phyloP scores from a whole-genome alignment of 2,113 vertebrate species.

The Microcebus tavaratra region DNA sequence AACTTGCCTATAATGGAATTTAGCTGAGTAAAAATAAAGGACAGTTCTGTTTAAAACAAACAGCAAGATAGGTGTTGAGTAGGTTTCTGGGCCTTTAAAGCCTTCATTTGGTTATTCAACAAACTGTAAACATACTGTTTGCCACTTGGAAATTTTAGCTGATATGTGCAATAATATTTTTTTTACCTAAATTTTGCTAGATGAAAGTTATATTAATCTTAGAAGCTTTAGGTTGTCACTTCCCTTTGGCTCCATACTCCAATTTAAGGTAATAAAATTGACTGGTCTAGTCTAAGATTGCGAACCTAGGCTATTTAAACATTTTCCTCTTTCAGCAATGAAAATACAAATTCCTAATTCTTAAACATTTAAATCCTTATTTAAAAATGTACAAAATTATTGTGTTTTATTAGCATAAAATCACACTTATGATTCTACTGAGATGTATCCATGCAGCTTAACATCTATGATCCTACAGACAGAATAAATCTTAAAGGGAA shows the following conservation, averaged over 20 bases:
- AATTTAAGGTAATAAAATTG: slow-evolving; percentile 3
- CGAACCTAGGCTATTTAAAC: slow-evolving; percentile 20
- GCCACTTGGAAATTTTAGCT: slow-evolving; percentile 11
- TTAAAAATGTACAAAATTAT: slow-evolving; percentile 87
- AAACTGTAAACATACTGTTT: neutral
- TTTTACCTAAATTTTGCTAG: neutral
- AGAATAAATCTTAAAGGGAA: slow-evolving; percentile 96
- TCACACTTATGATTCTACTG: slow-evolving; percentile 95
- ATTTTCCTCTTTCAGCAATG: neutral
- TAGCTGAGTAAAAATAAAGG: slow-evolving; percentile 26
- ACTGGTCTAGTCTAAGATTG: neutral
- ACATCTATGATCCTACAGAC: slow-evolving; percentile 95
- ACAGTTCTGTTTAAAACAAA: slow-evolving; percentile 26
- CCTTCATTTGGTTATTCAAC: neutral
- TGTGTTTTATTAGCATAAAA: slow-evolving; percentile 98
- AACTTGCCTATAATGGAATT: neutral
- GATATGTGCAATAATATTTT: neutral
- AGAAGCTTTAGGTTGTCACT: neutral
- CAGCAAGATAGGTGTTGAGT: neutral
- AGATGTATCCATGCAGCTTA: slow-evolving; percentile 96
- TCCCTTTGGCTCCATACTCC: slow-evolving; percentile 15
- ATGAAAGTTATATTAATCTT: neutral
- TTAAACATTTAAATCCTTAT: slow-evolving; percentile 65
- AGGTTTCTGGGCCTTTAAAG: neutral
- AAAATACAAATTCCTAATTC: slow-evolving; percentile 36